Percentiles rank a stretch among this genome's conserved stretches.
These are phyloP conservation scores for Nibea coibor DNA, from an alignment of 2,113 vertebrate genomes.

Conservation along the genomic window DNA sequence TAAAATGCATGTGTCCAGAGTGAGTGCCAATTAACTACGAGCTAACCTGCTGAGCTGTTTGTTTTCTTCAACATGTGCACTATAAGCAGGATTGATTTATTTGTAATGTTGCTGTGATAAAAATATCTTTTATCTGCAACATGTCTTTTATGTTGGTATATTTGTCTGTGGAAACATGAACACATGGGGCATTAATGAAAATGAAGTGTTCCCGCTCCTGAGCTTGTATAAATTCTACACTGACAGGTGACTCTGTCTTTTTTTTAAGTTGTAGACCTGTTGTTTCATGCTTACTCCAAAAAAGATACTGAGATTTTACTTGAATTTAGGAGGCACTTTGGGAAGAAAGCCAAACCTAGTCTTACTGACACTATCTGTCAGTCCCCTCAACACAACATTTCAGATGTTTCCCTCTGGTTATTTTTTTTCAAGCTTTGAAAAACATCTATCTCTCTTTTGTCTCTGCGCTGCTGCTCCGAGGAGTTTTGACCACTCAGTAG, in stretches of 20 bases:
- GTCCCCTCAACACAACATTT: neutral
- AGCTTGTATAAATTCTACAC: neutral
- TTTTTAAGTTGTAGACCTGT: neutral
- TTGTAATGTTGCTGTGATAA: too few relatives aligned
- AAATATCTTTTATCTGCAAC: too few relatives aligned
- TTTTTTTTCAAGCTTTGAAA: slow-evolving; percentile 2
- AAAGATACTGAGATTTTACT: neutral
- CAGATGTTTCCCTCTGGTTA: neutral
- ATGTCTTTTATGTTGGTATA: too few relatives aligned
- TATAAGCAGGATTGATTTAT: neutral
- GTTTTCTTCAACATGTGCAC: neutral
- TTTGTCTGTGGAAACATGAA: neutral
- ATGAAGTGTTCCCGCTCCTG: neutral
- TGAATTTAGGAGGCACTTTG: neutral
- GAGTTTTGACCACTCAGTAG: neutral
- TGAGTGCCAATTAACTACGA: neutral
- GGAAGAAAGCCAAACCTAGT: slow-evolving; percentile 6
- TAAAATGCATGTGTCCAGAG: neutral
- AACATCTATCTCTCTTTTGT: neutral
- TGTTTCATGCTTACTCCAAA: neutral
- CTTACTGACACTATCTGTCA: neutral
- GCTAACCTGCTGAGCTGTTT: neutral
- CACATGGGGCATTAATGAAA: neutral
- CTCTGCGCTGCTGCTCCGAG: neutral
- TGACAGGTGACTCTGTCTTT: neutral